These are phyloP conservation scores for Lota lota DNA, from an alignment of 2,113 vertebrate species.

Conservation along the genomic window DNA sequence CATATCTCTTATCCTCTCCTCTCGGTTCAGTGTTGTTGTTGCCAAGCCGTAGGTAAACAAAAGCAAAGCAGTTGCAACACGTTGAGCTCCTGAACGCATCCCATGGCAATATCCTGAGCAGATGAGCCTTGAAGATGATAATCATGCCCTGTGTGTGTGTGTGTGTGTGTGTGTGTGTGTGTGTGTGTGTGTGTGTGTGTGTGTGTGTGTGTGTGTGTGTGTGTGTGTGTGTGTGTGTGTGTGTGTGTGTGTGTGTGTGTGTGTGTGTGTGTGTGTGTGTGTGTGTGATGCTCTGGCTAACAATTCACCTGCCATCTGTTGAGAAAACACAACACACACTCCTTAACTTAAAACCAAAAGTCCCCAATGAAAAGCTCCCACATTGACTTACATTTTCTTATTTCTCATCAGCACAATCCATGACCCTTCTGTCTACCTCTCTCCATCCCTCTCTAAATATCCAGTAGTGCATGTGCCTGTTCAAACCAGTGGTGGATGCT, in stretches of 20 bases:
- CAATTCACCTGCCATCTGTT: conserved; percentile 56
- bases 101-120: conserved; percentile 51
- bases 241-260: conserved; percentile 11
- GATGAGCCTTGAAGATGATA: conserved; percentile 53
- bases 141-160: conserved; percentile 18
- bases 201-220: conserved; percentile 11
- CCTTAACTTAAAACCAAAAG: too few species aligned
- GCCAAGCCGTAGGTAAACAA: conserved; percentile 19
- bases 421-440: not conserved
- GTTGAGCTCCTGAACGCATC: conserved; percentile 36
- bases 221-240: conserved; percentile 4
- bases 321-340: conserved; percentile 35
- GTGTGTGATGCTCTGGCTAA: conserved; percentile 16
- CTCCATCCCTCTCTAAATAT: not conserved
- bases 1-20: not conserved
- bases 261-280: conserved; percentile 2
- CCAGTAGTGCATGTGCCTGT: too few species aligned
- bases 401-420: too few species aligned
- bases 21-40: not conserved
- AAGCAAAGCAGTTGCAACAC: conserved; percentile 15
- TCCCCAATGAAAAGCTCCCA: too few species aligned
- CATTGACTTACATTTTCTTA: too few species aligned
- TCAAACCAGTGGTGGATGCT: too few species aligned
- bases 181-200: not conserved
- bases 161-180: conserved; percentile 4